phyloP scores from a whole-genome alignment of 2,797 vertebrate species.

The Rhynchonycteris naso region DNA sequence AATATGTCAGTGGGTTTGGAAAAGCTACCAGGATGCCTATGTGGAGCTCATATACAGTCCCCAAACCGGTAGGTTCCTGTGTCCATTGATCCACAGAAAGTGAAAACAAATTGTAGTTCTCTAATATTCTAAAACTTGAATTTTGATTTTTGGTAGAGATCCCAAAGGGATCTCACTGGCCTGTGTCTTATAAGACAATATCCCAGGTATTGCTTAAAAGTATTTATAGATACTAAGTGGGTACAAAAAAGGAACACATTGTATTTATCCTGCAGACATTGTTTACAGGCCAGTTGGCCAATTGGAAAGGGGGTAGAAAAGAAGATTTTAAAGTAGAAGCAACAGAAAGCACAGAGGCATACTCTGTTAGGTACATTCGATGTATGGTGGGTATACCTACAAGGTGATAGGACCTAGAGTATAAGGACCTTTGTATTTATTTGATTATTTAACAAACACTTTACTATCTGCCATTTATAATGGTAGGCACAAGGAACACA shows the following conservation, averaged over 20 bases:
- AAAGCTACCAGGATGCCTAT: slow-evolving; percentile 90
- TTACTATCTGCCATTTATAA: neutral
- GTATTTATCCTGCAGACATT: neutral
- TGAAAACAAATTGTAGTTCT: neutral
- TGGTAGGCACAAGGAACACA: neutral
- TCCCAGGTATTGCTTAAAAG: neutral
- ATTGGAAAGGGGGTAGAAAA: neutral
- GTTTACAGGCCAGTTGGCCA: neutral
- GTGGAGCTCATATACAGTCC: slow-evolving; percentile 94
- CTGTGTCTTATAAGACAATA: neutral
- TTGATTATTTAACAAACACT: neutral
- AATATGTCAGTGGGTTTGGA: slow-evolving; percentile 93
- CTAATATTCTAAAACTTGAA: neutral
- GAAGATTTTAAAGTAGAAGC: neutral
- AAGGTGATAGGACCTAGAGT: neutral
- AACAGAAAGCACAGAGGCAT: neutral
- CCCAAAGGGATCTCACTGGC: neutral
- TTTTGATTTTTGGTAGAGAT: neutral
- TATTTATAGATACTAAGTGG: neutral
- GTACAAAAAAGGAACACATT: neutral
- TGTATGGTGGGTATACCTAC: neutral
- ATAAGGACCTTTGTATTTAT: neutral
- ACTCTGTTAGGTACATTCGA: neutral
- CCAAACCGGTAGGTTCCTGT: slow-evolving; percentile 79
- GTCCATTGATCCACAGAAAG: neutral